Percentiles rank a stretch among this genome's conserved stretches.
Conservation (phyloP, 2,113 vertebrate species). For the Chaetorhynchus papuensis region DNA sequence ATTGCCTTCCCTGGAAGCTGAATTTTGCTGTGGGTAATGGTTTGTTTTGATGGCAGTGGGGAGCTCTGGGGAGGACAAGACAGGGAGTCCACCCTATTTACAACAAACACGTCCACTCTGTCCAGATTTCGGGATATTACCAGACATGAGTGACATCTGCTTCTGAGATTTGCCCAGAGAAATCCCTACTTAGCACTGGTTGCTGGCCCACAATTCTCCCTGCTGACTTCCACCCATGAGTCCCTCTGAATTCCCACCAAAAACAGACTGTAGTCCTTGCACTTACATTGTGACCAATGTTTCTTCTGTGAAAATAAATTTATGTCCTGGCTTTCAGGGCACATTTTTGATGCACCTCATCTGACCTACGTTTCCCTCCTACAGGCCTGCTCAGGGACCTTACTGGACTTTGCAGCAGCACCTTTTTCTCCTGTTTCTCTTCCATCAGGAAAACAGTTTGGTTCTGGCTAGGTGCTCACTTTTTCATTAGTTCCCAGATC, state of each 20-base stretch:
- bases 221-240: accelerated
- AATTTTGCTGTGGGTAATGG: not conserved
- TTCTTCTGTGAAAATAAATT: not conserved
- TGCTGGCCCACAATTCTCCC: not conserved
- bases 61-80: not conserved
- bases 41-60: not conserved
- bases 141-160: not conserved
- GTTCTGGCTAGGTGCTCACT: not conserved
- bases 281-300: accelerated
- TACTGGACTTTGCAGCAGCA: not conserved
- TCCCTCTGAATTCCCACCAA: not conserved
- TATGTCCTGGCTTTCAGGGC: not conserved
- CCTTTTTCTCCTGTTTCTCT: not conserved
- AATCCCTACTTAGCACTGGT: not conserved
- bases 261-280: not conserved
- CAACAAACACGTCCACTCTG: accelerated
- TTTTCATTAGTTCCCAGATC: not conserved
- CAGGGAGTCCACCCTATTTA: not conserved
- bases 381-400: not conserved
- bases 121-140: not conserved
- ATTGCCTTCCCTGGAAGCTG: not conserved
- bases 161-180: not conserved
- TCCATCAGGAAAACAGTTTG: not conserved
- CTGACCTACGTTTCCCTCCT: not conserved
- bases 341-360: not conserved